Evolutionary conservation across 2,888 invertebrate genomes (phyloP), one percentile per base, ranked within the genome.

Genomic region (Meloe dianella): DNA sequence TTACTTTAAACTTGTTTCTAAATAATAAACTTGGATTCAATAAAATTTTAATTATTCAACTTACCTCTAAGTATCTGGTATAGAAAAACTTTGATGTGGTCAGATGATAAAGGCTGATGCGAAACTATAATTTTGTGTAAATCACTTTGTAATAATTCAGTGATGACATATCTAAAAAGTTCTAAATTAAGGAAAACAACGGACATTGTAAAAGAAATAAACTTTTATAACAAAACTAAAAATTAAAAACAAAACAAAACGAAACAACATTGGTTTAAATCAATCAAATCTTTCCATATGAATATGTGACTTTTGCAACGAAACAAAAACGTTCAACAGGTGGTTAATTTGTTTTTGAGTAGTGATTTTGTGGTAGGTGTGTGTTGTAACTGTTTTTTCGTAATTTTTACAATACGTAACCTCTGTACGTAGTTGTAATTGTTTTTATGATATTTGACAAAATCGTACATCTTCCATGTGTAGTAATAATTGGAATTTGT

Each of bases 71-170:
- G 91, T 86, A 99, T 98, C 89, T 99, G 99, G 87, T 99, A 99
- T 81, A 99, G 94, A 91, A 99, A 99, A 87, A 99, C 98, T 92
- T 99, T 99, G 87, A 99, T 97, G 90, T 99, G 99, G 88, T 99
- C 99, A 76, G 97, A 92, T 80, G 98, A 97, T 78, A 99, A 92
- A 81, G 97, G 97, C 86, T 99, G 99, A 75, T 98, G 97, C 78
- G 98, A 98, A 80, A 99, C 98, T 86, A 99, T 99, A 85, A 99
- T 99, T 90, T 98, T 98, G 89, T 99, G 99, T 80, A 99, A 90
- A 90, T 99, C 99, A 85, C 97, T 98, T 88, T 99, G 98, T 85
- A 99, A 93, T 80, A 99, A 90, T 88, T 99, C 99, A 76, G 98
- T 99, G 86, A 99, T 96, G 84, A 99, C 98, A 89, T 99, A 98